These are phyloP conservation scores for Lepidocyrtinus sp. DNA, from an alignment of 2,888 invertebrate genomes.

Conservation along the genomic window DNA sequence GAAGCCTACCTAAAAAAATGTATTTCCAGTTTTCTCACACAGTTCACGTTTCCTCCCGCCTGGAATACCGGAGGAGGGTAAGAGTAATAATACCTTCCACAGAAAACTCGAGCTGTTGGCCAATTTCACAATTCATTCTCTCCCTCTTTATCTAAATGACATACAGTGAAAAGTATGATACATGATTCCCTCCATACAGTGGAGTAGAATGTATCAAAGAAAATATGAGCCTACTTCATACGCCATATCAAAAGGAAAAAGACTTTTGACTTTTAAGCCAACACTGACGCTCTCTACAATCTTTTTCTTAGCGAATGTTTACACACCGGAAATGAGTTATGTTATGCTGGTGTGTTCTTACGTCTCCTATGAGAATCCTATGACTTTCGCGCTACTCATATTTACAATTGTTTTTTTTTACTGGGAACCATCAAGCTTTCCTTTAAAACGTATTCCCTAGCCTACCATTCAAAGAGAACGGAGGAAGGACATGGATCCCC, in stretches of 20 bases:
- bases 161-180: too few relatives aligned
- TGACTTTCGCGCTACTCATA: neutral
- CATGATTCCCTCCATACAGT: neutral
- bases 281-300: neutral
- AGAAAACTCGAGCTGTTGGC: constrained; percentile 27
- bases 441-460: neutral
- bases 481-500: neutral
- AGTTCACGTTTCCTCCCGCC: neutral
- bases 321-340: constrained; percentile 59
- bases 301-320: constrained; percentile 36
- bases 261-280: too few relatives aligned
- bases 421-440: constrained; percentile 24
- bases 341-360: too few relatives aligned
- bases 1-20: neutral
- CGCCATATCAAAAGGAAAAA: neutral
- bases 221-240: too few relatives aligned
- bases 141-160: neutral
- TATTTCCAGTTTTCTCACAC: neutral
- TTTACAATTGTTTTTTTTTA: constrained; percentile 16
- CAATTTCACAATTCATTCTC: constrained; percentile 4
- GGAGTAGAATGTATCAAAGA: neutral
- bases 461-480: constrained; percentile 21
- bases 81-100: constrained; percentile 27
- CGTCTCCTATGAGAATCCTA: constrained; percentile 41
- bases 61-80: too few relatives aligned